Evolutionary conservation across 2,797 vertebrate genomes (phyloP), one percentile per base, ranked within the genome.

Genomic region (Scleropages formosus): DNA sequence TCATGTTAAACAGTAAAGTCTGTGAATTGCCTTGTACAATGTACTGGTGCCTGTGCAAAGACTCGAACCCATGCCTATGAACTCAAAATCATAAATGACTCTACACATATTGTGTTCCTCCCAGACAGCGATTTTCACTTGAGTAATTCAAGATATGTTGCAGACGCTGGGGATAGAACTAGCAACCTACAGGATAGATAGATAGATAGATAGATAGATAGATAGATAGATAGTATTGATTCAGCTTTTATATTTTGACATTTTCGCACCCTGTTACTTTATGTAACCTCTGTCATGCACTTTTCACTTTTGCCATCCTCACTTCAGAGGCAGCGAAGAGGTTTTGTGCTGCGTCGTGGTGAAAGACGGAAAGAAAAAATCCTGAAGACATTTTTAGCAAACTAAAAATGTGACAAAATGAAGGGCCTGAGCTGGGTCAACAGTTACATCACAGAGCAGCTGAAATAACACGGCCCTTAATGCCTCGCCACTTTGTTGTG

Each of bases 401-500:
- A 39, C 53, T 44, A 56, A 60, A 60, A 59, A 60, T 1, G 10
- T 53, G 20, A 46, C 18, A 8, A 62, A 63, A 67, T 46, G 51
- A 47, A 58, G 20, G 74, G 64, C 53, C 60, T 75, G 27, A 66
- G 63, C 13, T 68, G 22, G 26, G 15, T 7, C 51, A 27, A 68
- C 66, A 10, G 18, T 76, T 71, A 76, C 66, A 71, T 71, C 68
- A 76, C 67, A 63, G 59, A 62, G 66, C 46, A 76, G 68, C 66
- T 70, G 66, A 53, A 62, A 76, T 53, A 70, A 71, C 75, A 76
- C 8, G 16, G 49, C 18, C 60, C 27, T 64, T 20, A 62, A 72
- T 53, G 75, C 56, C 47, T 26, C 73, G 26, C 11, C 59, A 7
- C 61, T 8, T 18, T 63, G 47, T 59, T 27, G 13, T 71, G 49